These are phyloP conservation scores for Holothuria glaberrima DNA, from an alignment of 35 echinoderm and acorn worm genomes.

Conservation along the genomic window DNA sequence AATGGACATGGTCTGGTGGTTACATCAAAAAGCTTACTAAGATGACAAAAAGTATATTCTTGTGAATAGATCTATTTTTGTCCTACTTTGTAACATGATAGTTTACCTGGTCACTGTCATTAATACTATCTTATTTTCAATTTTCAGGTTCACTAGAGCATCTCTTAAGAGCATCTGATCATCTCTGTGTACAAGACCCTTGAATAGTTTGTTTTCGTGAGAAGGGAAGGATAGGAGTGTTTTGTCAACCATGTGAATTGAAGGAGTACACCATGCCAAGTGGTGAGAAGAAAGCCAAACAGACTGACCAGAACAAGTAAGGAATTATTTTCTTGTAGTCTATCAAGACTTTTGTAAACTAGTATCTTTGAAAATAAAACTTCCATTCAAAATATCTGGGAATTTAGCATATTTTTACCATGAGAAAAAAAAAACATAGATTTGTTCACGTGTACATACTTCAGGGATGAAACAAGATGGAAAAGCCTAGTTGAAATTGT, in stretches of 20 bases:
- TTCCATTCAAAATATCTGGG: too few relatives aligned
- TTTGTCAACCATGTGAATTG: conserved; percentile 21
- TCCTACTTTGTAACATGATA: background rate
- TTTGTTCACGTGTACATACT: too few relatives aligned
- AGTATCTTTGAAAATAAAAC: too few relatives aligned
- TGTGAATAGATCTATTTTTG: background rate
- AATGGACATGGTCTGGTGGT: too few relatives aligned
- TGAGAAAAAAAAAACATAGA: too few relatives aligned
- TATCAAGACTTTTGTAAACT: too few relatives aligned
- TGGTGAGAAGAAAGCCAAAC: conserved; percentile 58
- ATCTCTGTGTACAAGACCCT: background rate
- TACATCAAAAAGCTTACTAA: too few relatives aligned
- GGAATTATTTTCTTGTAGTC: background rate
- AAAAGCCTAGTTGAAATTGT: too few relatives aligned
- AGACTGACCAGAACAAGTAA: conserved; percentile 63
- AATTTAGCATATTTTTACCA: too few relatives aligned
- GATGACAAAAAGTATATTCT: too few relatives aligned
- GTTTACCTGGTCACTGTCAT: background rate
- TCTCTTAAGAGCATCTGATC: background rate
- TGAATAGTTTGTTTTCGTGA: background rate
- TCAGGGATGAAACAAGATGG: too few relatives aligned
- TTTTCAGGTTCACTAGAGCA: conserved; percentile 40
- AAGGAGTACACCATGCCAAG: conserved; percentile 45
- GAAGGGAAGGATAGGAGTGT: background rate
- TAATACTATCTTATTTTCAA: background rate